These are phyloP conservation scores for Tokudaia muenninki DNA, from an alignment of 2,797 vertebrate genomes.

Conservation along the genomic window DNA sequence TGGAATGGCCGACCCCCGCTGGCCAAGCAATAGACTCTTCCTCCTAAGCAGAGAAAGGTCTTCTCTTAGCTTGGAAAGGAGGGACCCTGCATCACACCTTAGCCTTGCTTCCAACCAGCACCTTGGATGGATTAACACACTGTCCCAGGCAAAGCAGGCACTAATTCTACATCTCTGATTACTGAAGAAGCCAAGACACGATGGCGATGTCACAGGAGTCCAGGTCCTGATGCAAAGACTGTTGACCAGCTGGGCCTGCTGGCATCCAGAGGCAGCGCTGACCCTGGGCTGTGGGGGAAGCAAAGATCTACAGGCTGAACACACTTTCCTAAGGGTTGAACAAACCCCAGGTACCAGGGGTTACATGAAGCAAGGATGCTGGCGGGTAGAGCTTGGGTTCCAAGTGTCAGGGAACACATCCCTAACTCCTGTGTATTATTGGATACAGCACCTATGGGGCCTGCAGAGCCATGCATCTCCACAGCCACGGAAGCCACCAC, in stretches of 20 bases:
- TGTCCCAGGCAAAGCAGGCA: neutral
- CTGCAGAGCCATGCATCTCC: neutral
- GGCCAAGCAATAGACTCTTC: neutral
- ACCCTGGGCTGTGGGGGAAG: too few relatives aligned
- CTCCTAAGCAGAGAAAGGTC: neutral
- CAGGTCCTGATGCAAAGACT: neutral
- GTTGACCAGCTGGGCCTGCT: neutral
- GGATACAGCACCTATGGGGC: accelerated
- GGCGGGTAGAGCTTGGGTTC: neutral
- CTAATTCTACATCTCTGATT: neutral
- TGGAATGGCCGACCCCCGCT: neutral
- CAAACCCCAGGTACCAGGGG: neutral
- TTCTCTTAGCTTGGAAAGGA: neutral
- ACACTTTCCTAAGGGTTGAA: neutral
- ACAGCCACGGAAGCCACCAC: neutral
- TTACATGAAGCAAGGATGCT: too few relatives aligned
- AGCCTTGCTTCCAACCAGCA: neutral
- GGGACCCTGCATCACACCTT: neutral
- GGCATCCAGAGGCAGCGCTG: too few relatives aligned
- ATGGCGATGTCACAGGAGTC: accelerated
- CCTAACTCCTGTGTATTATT: too few relatives aligned
- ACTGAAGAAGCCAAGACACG: neutral
- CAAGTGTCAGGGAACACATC: neutral
- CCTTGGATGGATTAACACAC: too few relatives aligned
- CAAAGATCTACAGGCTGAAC: too few relatives aligned